Evolutionary conservation across 1,140 invertebrate species (phyloP).

Genomic region (Drosophila lacertosa): DNA sequence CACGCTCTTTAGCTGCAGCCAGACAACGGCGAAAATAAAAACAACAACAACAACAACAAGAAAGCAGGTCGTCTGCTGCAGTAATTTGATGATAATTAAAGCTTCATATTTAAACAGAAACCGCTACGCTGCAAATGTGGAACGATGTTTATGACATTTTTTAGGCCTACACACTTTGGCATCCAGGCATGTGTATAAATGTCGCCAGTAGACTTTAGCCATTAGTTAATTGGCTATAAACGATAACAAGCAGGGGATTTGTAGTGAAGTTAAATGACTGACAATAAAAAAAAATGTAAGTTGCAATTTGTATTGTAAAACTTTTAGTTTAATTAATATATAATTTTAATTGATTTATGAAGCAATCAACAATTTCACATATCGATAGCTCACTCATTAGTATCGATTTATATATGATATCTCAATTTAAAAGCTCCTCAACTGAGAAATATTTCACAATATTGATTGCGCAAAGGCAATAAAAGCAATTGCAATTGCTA

Average conservation of each 20-base stretch:
- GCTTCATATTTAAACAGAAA: constrained; percentile 28
- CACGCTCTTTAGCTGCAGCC: constrained; percentile 65
- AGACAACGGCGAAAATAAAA: constrained; percentile 27
- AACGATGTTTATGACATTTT: constrained; percentile 31
- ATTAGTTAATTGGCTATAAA: not conserved
- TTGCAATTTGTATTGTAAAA: too few relatives aligned
- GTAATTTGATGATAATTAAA: constrained; percentile 43
- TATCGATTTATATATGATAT: constrained; percentile 5
- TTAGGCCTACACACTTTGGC: constrained; percentile 37
- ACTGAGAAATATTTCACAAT: constrained; percentile 14
- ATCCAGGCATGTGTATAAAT: constrained; percentile 10
- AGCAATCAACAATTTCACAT: not conserved
- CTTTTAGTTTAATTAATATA: too few relatives aligned
- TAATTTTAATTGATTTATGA: too few relatives aligned
- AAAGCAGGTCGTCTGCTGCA: constrained; percentile 56
- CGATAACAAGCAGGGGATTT: not conserved
- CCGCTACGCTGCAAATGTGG: constrained; percentile 8
- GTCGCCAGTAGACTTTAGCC: not conserved
- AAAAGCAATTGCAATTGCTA: constrained; percentile 40
- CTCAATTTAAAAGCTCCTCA: constrained; percentile 2
- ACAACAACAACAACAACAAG: constrained; percentile 3
- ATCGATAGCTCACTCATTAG: not conserved
- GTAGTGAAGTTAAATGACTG: too few relatives aligned
- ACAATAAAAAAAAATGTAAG: too few relatives aligned
- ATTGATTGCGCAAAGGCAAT: constrained; percentile 35